Evolutionary conservation across 2,797 vertebrate genomes (phyloP).

Genomic region (Scomberomorus guttatus): DNA sequence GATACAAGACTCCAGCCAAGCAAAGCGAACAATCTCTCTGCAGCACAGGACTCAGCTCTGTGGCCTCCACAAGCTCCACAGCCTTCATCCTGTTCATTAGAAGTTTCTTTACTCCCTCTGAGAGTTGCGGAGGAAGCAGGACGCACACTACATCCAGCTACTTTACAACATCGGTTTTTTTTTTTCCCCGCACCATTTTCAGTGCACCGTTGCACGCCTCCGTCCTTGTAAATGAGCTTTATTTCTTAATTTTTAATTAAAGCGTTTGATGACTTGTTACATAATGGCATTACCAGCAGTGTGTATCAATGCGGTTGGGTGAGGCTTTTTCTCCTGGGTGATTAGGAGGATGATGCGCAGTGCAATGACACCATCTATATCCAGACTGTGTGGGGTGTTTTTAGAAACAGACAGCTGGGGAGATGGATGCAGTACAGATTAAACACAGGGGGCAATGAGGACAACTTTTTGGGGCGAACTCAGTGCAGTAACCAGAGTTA

Average conservation of each 20-base stretch:
- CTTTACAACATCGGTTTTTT: slow-evolving; percentile 17
- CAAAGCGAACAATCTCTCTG: slow-evolving; percentile 52
- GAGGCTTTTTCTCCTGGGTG: slow-evolving; percentile 17
- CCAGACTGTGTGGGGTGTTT: slow-evolving; percentile 9
- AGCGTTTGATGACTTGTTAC: slow-evolving; percentile 22
- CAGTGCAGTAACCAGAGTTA: not conserved
- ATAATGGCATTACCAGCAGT: slow-evolving; percentile 7
- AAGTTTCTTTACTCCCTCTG: slow-evolving; percentile 39
- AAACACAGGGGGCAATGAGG: slow-evolving; percentile 3
- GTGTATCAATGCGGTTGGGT: not conserved
- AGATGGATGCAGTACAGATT: slow-evolving; percentile 22
- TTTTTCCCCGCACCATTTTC: not conserved
- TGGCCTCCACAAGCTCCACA: slow-evolving; percentile 28
- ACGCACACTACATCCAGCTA: not conserved
- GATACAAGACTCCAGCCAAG: slow-evolving; percentile 64
- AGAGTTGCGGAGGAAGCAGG: slow-evolving; percentile 21
- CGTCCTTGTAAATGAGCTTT: slow-evolving; percentile 17
- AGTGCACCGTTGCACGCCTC: not conserved
- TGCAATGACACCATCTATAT: slow-evolving; percentile 6
- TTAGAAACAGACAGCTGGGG: slow-evolving; percentile 23
- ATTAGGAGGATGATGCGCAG: slow-evolving; percentile 12
- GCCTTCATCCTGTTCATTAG: slow-evolving; percentile 44
- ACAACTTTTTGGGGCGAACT: not conserved
- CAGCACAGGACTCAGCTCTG: slow-evolving; percentile 40
- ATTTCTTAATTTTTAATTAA: slow-evolving; percentile 34